phyloP scores from a whole-genome alignment of 2,797 vertebrate species.

The Poecilia velifera region DNA sequence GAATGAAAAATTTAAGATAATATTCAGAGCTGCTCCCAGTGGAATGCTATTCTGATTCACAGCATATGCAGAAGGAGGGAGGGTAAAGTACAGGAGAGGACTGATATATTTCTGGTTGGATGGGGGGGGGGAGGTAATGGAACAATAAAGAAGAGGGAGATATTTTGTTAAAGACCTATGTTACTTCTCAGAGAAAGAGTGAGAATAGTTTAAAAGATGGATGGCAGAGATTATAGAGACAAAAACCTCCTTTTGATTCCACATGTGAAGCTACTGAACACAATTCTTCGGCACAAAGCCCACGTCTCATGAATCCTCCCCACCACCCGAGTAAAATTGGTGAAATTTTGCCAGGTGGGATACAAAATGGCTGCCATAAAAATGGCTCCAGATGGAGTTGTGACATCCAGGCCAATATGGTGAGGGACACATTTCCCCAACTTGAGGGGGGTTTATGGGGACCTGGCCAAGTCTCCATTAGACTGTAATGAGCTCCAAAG shows the following conservation, averaged over 20 bases:
- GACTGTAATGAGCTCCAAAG: constrained; percentile 54
- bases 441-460: constrained; percentile 56
- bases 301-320: constrained; percentile 3
- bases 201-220: background rate
- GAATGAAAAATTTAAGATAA: constrained; percentile 74
- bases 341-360: constrained; percentile 47
- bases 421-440: constrained; percentile 54
- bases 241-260: background rate
- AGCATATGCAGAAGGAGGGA: constrained; percentile 44
- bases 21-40: constrained; percentile 62
- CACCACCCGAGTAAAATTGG: constrained; percentile 33
- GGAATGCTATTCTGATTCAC: constrained; percentile 60
- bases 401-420: constrained; percentile 71
- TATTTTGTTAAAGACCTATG: background rate
- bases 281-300: background rate
- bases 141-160: constrained; percentile 18
- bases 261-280: background rate
- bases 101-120: constrained; percentile 17
- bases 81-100: constrained; percentile 21
- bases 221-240: background rate
- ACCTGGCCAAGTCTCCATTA: constrained; percentile 56
- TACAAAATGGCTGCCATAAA: constrained; percentile 53
- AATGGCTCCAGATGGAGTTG: constrained; percentile 67
- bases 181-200: constrained; percentile 4
- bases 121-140: background rate